Evolutionary conservation across 2,113 vertebrate species (phyloP).

Genomic region (Thomomys bottae): DNA sequence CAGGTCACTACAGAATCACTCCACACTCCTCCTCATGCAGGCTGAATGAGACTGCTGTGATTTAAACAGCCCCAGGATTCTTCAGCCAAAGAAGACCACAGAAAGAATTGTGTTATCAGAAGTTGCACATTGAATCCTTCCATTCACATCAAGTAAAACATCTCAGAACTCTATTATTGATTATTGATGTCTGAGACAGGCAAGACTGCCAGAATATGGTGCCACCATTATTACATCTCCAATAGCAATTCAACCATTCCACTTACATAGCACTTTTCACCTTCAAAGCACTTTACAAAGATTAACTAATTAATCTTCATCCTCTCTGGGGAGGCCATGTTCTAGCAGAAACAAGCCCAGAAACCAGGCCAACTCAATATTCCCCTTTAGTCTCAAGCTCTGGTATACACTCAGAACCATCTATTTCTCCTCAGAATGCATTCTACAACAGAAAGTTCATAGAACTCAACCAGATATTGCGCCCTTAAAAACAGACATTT

Average conservation of each 20-base stretch:
- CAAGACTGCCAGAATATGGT: constrained; percentile 57
- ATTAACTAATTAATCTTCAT: constrained; percentile 78
- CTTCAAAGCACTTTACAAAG: constrained; percentile 74
- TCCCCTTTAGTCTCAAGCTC: not conserved
- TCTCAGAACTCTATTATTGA: constrained; percentile 65
- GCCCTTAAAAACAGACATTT: constrained; percentile 23
- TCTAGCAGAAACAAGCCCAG: constrained; percentile 59
- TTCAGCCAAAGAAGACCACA: not conserved
- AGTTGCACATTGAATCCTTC: constrained; percentile 4
- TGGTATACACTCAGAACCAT: not conserved
- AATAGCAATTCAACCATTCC: constrained; percentile 53
- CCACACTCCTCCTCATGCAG: not conserved
- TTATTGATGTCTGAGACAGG: constrained; percentile 51
- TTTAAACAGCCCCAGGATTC: not conserved
- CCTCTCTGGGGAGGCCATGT: constrained; percentile 63
- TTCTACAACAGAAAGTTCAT: not conserved
- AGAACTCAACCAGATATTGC: not conserved
- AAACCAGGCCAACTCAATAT: constrained; percentile 54
- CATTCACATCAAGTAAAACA: constrained; percentile 54
- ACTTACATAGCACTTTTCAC: constrained; percentile 75
- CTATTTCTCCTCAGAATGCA: constrained; percentile 3
- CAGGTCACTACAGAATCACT: not conserved
- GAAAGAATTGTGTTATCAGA: constrained; percentile 47
- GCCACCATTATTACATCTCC: constrained; percentile 53
- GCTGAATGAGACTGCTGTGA: not conserved